Base-by-base conservation (phyloP, 2,888 invertebrate species). In the Netelia inedita region DNA sequence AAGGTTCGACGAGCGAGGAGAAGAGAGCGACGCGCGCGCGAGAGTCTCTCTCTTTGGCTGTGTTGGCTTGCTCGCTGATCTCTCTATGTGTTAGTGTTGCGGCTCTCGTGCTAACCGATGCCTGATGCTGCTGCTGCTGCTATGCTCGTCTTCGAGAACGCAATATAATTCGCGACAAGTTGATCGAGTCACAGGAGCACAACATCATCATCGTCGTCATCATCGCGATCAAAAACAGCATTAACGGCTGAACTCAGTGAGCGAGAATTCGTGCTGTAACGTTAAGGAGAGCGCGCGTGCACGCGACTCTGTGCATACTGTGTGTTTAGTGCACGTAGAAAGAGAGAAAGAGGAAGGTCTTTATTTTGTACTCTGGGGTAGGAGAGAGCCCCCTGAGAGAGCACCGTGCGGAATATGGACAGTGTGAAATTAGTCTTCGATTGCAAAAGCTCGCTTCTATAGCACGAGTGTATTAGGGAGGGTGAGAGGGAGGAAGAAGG, bases 401-500 rank as follows among this genome's bases (percentile, higher is more conserved):
- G 35, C 50, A 19, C 19, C 23, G 35, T 28, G 0, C 28, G 1
- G 46, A 46, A 14, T 46, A 46, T 46, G 46, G 46, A 3, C 46
- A 46, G 46, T 14, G 11, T 46, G 14, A 46, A 14, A 46, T 14
- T 46, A 46, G 46, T 46, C 14, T 14, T 14, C 46, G 46, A 46
- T 46, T 46, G 46, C 46, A 46, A 46, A 46, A 46, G 46, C 1
- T 14, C 14, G 11, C 2, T 10, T 14, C 14, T 53, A 35, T 46
- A 79, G 74, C 82, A 69, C 82, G 82, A 85, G 85, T 72, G 81
- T 73, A 81, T 75, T 75, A 81, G 85, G 82, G 73, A 21, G 72
- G 46, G 80, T 69, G 61, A 19, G 57, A 50, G 78, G 69, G 50
- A 76, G 10, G 46, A 66, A 53, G 71, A 66, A 65, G 59, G 72